Evolutionary conservation across 2,888 invertebrate genomes (phyloP).

Genomic region (Nudaria mundana): DNA sequence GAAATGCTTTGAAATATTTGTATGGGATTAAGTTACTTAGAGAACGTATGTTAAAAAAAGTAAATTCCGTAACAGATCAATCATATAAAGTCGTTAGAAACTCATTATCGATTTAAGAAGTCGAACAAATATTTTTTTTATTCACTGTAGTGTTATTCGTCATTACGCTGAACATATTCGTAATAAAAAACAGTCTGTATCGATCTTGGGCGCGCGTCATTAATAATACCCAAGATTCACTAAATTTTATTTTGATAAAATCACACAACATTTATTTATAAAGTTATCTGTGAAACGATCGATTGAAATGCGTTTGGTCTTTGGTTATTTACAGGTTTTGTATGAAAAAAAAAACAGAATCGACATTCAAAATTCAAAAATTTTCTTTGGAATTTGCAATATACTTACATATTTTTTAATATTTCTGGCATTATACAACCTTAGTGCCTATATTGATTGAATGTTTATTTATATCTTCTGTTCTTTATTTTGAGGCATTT

Average conservation of each 20-base stretch:
- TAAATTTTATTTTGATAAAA: slow-evolving; percentile 54
- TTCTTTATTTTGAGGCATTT: too few species aligned
- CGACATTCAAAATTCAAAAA: neutral
- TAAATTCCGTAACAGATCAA: too few species aligned
- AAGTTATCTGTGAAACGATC: slow-evolving; percentile 52
- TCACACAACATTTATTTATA: slow-evolving; percentile 50
- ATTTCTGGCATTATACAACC: neutral
- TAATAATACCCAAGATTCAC: slow-evolving; percentile 49
- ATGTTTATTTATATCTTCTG: neutral
- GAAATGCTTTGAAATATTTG: too few species aligned
- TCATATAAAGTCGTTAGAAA: slow-evolving; percentile 40
- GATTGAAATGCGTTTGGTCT: slow-evolving; percentile 31
- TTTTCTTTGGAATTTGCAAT: neutral
- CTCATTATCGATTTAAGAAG: slow-evolving; percentile 46
- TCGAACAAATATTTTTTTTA: slow-evolving; percentile 43
- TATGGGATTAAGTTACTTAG: too few species aligned
- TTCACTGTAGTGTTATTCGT: slow-evolving; percentile 32
- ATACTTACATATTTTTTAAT: neutral
- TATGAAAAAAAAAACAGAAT: neutral
- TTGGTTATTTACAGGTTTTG: neutral
- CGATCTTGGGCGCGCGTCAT: slow-evolving; percentile 52
- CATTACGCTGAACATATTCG: slow-evolving; percentile 36
- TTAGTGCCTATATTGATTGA: neutral
- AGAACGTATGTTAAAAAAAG: too few species aligned
- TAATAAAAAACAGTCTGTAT: slow-evolving; percentile 44